phyloP scores from a whole-genome alignment of 1,140 invertebrate genomes.

The Laupala kohalensis region DNA sequence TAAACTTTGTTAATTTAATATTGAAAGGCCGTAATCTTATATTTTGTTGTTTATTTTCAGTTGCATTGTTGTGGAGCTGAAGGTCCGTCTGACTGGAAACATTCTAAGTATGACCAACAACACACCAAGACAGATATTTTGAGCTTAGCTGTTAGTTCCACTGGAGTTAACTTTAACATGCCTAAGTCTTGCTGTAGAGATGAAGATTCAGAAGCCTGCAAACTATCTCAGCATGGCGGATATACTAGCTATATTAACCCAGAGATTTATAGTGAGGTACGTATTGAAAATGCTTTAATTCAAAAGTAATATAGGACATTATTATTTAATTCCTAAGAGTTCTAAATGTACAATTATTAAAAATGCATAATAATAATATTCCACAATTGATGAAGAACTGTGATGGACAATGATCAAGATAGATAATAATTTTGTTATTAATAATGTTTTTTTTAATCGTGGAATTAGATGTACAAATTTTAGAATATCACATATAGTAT shows the following conservation, averaged over 20 bases:
- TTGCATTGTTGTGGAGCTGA: constrained; percentile 58
- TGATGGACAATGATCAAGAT: too few species aligned
- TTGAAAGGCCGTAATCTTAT: neutral
- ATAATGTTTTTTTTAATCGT: too few species aligned
- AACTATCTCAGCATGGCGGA: neutral
- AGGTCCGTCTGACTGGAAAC: constrained; percentile 54
- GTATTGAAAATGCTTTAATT: neutral
- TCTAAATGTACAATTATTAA: too few species aligned
- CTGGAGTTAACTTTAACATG: neutral
- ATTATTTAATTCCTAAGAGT: too few species aligned
- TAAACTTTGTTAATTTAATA: too few species aligned
- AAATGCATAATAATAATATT: too few species aligned
- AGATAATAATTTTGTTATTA: too few species aligned
- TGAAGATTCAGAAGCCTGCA: neutral
- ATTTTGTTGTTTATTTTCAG: constrained; percentile 24
- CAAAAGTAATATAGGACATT: too few species aligned
- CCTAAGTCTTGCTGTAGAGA: constrained; percentile 2
- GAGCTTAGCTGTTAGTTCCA: constrained; percentile 17
- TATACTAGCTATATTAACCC: neutral
- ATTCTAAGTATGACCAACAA: constrained; percentile 40
- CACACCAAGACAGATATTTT: constrained; percentile 17
- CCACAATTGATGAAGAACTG: too few species aligned
- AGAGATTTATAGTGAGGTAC: neutral
- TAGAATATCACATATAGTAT: too few species aligned
- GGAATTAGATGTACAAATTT: too few species aligned